Evolutionary conservation across 2,888 invertebrate genomes (phyloP).

Genomic region (Brachynemurus nebulosus): DNA sequence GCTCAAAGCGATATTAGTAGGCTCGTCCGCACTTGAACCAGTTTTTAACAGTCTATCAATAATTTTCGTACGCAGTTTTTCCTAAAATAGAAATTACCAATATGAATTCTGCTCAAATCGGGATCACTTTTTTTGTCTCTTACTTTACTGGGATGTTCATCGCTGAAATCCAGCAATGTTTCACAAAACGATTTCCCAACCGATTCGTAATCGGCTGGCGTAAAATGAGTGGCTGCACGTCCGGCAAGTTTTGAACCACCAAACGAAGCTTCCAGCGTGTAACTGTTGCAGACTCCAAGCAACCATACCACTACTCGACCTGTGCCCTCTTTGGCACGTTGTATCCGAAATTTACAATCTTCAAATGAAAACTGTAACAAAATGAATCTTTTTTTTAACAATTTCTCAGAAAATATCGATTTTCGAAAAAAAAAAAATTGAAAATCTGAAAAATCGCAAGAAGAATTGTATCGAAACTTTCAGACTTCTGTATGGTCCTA

Average conservation of each 20-base stretch:
- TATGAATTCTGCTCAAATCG: too few species aligned
- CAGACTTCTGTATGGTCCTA: too few species aligned
- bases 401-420: neutral
- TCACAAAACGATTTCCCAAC: slow-evolving; percentile 86
- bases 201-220: slow-evolving; percentile 60
- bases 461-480: too few species aligned
- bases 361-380: slow-evolving; percentile 74
- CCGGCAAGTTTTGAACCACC: slow-evolving; percentile 78
- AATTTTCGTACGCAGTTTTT: slow-evolving; percentile 64
- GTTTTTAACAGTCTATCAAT: slow-evolving; percentile 63
- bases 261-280: slow-evolving; percentile 91
- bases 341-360: slow-evolving; percentile 86
- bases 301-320: slow-evolving; percentile 92
- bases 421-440: neutral
- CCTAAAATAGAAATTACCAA: slow-evolving; percentile 39
- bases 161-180: slow-evolving; percentile 82
- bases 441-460: too few species aligned
- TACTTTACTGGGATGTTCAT: slow-evolving; percentile 71
- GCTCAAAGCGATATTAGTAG: slow-evolving; percentile 69
- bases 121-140: slow-evolving; percentile 15
- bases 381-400: neutral
- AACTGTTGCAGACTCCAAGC: slow-evolving; percentile 87
- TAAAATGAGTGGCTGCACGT: slow-evolving; percentile 72
- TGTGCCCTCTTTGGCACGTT: slow-evolving; percentile 88
- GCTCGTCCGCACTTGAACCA: slow-evolving; percentile 80